Evolutionary conservation across 2,113 vertebrate genomes (phyloP).

Genomic region (Mobula hypostoma): DNA sequence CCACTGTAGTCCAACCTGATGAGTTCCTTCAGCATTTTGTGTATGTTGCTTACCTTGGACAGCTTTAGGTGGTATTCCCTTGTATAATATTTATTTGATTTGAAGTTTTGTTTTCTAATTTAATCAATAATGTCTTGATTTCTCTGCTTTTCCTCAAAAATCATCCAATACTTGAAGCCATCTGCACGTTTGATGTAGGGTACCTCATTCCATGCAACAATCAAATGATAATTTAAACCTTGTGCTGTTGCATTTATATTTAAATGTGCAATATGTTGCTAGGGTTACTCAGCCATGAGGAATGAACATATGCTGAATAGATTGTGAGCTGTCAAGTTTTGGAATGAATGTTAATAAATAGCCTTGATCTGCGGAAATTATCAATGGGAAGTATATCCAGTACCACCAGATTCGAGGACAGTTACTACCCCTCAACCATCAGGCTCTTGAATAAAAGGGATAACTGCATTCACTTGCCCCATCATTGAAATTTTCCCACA

Average conservation of each 20-base stretch:
- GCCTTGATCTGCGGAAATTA: neutral
- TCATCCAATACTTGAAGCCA: neutral
- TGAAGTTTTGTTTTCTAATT: too few relatives aligned
- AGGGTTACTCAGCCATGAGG: neutral
- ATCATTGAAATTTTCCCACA: too few relatives aligned
- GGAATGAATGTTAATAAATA: neutral
- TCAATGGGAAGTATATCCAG: neutral
- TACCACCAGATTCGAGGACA: too few relatives aligned
- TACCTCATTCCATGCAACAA: neutral
- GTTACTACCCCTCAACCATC: too few relatives aligned
- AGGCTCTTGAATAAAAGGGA: too few relatives aligned
- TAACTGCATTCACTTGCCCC: too few relatives aligned
- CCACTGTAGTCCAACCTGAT: too few relatives aligned
- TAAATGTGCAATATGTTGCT: neutral
- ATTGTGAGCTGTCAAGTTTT: neutral
- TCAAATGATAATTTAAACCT: neutral
- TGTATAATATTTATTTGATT: too few relatives aligned
- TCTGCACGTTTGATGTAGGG: too few relatives aligned
- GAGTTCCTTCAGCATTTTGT: too few relatives aligned
- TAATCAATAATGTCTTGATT: neutral
- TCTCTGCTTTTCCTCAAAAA: neutral
- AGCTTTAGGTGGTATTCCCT: too few relatives aligned
- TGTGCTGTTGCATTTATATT: neutral
- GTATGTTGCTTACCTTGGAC: too few relatives aligned
- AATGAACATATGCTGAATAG: neutral